These are phyloP conservation scores for Drosophila mulleri DNA, from an alignment of 2,888 invertebrate genomes.

Conservation along the genomic window DNA sequence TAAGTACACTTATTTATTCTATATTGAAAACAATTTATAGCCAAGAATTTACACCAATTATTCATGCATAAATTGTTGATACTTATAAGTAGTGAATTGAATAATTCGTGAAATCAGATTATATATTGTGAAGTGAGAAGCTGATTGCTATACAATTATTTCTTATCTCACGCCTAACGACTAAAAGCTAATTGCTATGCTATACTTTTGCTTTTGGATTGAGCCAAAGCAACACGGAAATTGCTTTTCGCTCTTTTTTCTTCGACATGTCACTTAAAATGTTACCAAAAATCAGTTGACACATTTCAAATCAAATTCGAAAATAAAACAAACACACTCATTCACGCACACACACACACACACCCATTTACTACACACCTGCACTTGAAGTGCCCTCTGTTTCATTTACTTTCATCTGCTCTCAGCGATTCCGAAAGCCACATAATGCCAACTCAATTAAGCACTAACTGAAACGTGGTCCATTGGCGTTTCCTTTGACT, in stretches of 20 bases:
- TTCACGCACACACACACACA: not conserved
- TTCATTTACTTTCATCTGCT: conserved; percentile 28
- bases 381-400: conserved; percentile 18
- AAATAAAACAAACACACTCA: not conserved
- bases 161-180: no score
- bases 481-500: conserved; percentile 48
- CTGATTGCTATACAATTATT: not conserved
- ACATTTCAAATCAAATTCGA: conserved; percentile 45
- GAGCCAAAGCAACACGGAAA: not conserved
- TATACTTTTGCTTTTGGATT: not conserved
- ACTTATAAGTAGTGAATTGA: not conserved
- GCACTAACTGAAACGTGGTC: conserved; percentile 64
- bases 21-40: not conserved
- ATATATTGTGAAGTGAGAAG: not conserved
- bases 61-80: no score
- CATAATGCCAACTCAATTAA: conserved; percentile 79
- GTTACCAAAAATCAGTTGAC: conserved; percentile 26
- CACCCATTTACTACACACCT: not conserved
- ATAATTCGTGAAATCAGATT: not conserved
- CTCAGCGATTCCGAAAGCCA: conserved; percentile 33
- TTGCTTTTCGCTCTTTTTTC: conserved; percentile 1
- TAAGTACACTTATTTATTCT: not conserved
- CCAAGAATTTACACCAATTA: no score
- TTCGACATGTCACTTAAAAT: conserved; percentile 30
- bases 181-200: not conserved